Evolutionary conservation across 2,113 vertebrate genomes (phyloP).

Genomic region (Agelaius phoeniceus): DNA sequence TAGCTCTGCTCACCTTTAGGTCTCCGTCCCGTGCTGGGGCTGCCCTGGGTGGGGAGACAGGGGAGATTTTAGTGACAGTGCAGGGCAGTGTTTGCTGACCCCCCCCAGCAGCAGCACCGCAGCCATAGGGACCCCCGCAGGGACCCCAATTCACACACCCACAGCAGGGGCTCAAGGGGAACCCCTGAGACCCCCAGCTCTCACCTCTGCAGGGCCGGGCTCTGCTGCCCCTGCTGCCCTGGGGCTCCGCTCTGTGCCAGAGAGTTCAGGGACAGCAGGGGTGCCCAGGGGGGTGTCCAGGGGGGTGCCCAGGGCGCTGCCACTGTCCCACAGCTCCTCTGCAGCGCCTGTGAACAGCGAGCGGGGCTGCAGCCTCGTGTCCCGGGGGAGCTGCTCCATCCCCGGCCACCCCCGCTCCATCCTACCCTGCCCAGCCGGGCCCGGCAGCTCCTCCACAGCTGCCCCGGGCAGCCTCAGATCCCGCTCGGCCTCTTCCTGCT

Average conservation of each 20-base stretch:
- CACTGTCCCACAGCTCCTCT: not conserved
- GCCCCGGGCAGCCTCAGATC: not conserved
- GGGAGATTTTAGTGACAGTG: rapidly evolving
- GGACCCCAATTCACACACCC: not conserved
- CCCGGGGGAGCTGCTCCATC: rapidly evolving
- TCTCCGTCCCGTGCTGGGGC: not conserved
- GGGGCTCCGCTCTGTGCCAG: not conserved
- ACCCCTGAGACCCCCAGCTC: not conserved
- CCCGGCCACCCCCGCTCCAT: not conserved
- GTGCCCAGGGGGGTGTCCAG: not conserved
- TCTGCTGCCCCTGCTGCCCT: not conserved
- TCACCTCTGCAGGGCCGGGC: not conserved
- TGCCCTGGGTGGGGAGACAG: not conserved
- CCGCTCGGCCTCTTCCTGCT: not conserved
- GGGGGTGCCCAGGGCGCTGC: not conserved
- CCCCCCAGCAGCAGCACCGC: not conserved
- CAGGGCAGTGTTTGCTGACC: not conserved
- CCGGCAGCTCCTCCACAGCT: not conserved
- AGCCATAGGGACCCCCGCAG: not conserved
- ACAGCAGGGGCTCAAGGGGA: not conserved
- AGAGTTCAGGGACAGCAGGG: not conserved
- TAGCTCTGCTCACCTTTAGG: constrained; percentile 50
- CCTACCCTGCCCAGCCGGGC: not conserved
- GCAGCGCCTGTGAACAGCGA: not conserved
- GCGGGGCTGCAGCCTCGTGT: rapidly evolving